Percentiles rank a stretch among this genome's conserved stretches.
phyloP scores from a whole-genome alignment of 2,113 vertebrate species.

The Apistogramma diplotaenia region DNA sequence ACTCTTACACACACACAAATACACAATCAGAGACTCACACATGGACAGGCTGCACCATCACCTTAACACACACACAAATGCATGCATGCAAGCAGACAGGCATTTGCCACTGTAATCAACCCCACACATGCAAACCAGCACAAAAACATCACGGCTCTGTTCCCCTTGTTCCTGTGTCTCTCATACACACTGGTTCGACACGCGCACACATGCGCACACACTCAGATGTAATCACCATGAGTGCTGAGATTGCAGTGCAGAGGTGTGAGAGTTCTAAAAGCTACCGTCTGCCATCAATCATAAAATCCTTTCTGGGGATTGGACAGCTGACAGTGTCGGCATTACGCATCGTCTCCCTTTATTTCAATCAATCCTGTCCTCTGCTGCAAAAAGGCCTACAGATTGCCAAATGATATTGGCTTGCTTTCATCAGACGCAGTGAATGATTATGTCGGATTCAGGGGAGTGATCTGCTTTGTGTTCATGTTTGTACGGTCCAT shows the following conservation, averaged over 20 bases:
- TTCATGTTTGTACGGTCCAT: neutral
- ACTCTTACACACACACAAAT: neutral
- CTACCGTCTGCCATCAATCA: constrained; percentile 66
- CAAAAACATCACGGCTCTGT: neutral
- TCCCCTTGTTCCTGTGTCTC: neutral
- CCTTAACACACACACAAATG: constrained; percentile 14
- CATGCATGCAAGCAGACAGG: constrained; percentile 14
- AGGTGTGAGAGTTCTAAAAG: constrained; percentile 67
- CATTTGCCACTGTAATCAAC: constrained; percentile 54
- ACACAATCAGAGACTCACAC: constrained; percentile 25
- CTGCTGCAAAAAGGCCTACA: constrained; percentile 36
- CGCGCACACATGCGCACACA: constrained; percentile 9
- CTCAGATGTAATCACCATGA: constrained; percentile 70
- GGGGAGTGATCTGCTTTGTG: constrained; percentile 21
- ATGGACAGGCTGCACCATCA: constrained; percentile 14
- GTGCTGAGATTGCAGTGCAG: constrained; percentile 69
- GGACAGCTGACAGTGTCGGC: constrained; percentile 70
- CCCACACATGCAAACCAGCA: constrained; percentile 28
- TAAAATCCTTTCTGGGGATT: constrained; percentile 75
- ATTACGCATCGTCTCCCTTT: constrained; percentile 67
- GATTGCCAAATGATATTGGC: constrained; percentile 66
- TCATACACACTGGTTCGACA: neutral
- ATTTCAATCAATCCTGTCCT: constrained; percentile 68
- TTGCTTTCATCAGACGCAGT: constrained; percentile 49
- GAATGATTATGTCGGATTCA: constrained; percentile 43